Evolutionary conservation across 92 coral and sea anemone genomes (phyloP).

Genomic region (Palythoa heliodiscus): DNA sequence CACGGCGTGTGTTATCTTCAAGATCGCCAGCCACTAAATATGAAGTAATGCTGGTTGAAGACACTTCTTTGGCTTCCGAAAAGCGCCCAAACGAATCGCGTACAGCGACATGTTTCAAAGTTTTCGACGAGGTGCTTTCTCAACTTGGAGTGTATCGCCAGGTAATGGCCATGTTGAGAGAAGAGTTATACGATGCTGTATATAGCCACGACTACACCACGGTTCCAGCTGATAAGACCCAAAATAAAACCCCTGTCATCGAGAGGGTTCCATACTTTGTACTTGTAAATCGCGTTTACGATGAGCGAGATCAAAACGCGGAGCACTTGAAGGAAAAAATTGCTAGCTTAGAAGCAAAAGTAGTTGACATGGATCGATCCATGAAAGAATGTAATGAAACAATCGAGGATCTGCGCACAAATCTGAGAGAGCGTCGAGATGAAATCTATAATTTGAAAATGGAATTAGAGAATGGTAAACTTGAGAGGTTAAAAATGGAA

Average conservation of each 20-base stretch:
- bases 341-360: conserved; percentile 51
- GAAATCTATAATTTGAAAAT: conserved; percentile 67
- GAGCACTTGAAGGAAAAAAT: conserved; percentile 69
- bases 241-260: conserved; percentile 68
- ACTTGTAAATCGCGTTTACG: conserved; percentile 79
- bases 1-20: conserved; percentile 78
- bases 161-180: conserved; percentile 85
- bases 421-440: conserved; percentile 71
- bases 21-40: conserved; percentile 93
- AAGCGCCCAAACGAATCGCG: conserved; percentile 78
- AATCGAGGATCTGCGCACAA: conserved; percentile 57
- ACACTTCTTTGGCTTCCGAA: conserved; percentile 50
- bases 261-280: conserved; percentile 89
- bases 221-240: conserved; percentile 64
- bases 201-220: conserved; percentile 91
- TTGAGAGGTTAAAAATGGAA: conserved; percentile 67
- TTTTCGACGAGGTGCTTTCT: conserved; percentile 87
- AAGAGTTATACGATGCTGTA: conserved; percentile 90
- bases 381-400: conserved; percentile 54
- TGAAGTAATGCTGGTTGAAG: conserved; percentile 89
- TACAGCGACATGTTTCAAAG: conserved; percentile 85
- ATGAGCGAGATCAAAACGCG: conserved; percentile 83
- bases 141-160: conserved; percentile 85
- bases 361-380: conserved; percentile 46
- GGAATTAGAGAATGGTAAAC: conserved; percentile 66